Percentiles rank a stretch among this genome's conserved stretches.
These are phyloP conservation scores for Oryzias dopingdopingensis DNA, from an alignment of 2,797 vertebrate genomes.

Conservation along the genomic window DNA sequence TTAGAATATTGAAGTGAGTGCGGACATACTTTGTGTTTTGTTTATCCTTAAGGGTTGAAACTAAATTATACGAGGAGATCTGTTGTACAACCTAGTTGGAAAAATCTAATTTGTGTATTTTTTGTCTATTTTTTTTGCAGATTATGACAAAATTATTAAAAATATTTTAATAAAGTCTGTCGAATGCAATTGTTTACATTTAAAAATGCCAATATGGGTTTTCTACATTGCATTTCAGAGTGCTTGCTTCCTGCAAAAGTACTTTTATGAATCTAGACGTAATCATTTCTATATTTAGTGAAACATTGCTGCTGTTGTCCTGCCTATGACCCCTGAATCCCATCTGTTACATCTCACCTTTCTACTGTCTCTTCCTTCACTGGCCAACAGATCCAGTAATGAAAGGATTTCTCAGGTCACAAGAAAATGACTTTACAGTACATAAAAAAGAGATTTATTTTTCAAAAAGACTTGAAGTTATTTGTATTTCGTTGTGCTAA, in stretches of 20 bases:
- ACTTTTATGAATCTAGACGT: slow-evolving; percentile 43
- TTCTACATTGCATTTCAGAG: not conserved
- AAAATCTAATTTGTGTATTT: no score
- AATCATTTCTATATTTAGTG: slow-evolving; percentile 47
- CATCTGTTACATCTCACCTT: slow-evolving; percentile 57
- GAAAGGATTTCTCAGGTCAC: slow-evolving; percentile 33
- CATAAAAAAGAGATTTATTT: slow-evolving; percentile 21
- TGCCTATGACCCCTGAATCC: slow-evolving; percentile 45
- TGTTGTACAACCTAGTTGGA: no score
- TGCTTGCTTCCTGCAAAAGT: slow-evolving; percentile 28
- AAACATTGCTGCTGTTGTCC: slow-evolving; percentile 54
- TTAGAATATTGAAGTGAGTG: no score
- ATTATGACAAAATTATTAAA: no score
- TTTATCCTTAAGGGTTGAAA: no score
- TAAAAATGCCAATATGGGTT: slow-evolving; percentile 4
- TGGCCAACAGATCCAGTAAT: slow-evolving; percentile 46
- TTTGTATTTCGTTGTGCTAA: no score
- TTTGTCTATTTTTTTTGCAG: no score
- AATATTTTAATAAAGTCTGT: no score
- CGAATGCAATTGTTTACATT: no score
- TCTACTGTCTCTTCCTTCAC: slow-evolving; percentile 31
- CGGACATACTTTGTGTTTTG: no score
- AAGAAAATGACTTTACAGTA: slow-evolving; percentile 26
- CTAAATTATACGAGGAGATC: no score
- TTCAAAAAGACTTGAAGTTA: slow-evolving; percentile 1